Evolutionary conservation across 2,113 vertebrate species (phyloP).

Genomic region (Pelvicachromis taeniatus): DNA sequence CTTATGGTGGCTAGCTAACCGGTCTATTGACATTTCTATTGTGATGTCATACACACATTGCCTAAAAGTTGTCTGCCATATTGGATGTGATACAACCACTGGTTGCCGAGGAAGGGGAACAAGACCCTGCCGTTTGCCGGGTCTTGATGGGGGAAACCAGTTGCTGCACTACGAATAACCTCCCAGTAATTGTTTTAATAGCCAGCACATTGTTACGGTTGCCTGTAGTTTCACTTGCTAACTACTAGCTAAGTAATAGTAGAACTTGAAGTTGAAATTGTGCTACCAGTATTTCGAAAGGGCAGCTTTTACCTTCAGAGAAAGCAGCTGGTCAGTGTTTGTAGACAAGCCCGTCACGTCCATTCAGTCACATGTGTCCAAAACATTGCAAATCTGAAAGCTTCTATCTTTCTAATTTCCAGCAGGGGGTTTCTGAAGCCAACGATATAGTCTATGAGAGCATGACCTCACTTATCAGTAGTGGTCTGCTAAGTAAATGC

Average conservation of each 20-base stretch:
- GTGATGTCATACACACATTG: background rate
- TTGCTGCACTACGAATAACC: background rate
- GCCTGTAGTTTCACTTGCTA: rapidly evolving
- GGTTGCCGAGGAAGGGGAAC: background rate
- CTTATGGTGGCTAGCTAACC: no score
- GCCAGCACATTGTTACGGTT: background rate
- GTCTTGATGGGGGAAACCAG: background rate
- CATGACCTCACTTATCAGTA: background rate
- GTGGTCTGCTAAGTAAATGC: background rate
- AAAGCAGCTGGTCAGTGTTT: background rate
- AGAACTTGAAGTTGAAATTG: background rate
- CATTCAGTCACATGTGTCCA: background rate
- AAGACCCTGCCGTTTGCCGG: background rate
- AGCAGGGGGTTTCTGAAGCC: background rate
- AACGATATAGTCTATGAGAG: background rate
- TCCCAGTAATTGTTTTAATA: background rate
- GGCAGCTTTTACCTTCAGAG: rapidly evolving
- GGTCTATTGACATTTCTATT: background rate
- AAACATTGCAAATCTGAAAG: background rate
- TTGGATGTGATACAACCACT: background rate
- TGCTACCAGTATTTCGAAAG: background rate
- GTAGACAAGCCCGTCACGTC: background rate
- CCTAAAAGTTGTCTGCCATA: background rate
- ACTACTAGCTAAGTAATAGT: background rate
- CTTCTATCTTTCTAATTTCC: background rate